Base-by-base conservation (phyloP, 2,888 invertebrate genomes). In the Drosophila mettleri region DNA sequence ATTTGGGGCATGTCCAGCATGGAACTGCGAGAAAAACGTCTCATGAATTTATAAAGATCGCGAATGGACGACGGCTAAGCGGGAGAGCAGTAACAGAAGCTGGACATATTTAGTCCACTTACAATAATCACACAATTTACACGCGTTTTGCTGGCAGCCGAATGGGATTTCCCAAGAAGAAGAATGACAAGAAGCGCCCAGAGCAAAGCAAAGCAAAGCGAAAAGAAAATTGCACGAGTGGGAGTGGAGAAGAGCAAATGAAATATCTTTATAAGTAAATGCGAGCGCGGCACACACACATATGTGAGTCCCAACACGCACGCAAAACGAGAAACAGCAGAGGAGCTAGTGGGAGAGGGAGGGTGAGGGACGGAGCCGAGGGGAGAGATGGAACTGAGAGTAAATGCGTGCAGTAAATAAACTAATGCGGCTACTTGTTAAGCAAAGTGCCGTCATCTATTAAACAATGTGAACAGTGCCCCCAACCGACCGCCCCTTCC, bases 401-500 rank as follows among this genome's bases (percentile, higher is more conserved):
- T 16, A 72, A 43, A 49, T 33, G 67, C 64, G 68, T 69, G 75
- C 70, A 86, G 84, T 88, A 83, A 84, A 80, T 88, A 88, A 84
- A 85, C 85, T 88, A 85, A 85, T 88, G 88, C 69, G 85, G 69
- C 88, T 78, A 76, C 85, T 85, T 85, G 85, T 88, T 85, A 88
- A 88, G 86, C 85, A 88, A 85, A 85, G 88, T 85, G 84, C 84
- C 88, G 70, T 83, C 84, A 85, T 85, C 88, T 85, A 85, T 85
- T 85, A 88, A 83, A 83, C 84, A 85, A 83, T 85, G 74, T 73
- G 69, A 36, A 10, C 18, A n/a, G 3, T 27, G 41, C 10, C 59
- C 41, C n/a, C n/a, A n/a, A n/a, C n/a, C n/a, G n/a, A n/a, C n/a
- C n/a, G n/a, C n/a, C n/a, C n/a, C n/a, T n/a, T n/a, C n/a, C n/a